Evolutionary conservation across 2,888 invertebrate genomes (phyloP), one percentile per base, ranked within the genome.

Genomic region (Acronicta psi): DNA sequence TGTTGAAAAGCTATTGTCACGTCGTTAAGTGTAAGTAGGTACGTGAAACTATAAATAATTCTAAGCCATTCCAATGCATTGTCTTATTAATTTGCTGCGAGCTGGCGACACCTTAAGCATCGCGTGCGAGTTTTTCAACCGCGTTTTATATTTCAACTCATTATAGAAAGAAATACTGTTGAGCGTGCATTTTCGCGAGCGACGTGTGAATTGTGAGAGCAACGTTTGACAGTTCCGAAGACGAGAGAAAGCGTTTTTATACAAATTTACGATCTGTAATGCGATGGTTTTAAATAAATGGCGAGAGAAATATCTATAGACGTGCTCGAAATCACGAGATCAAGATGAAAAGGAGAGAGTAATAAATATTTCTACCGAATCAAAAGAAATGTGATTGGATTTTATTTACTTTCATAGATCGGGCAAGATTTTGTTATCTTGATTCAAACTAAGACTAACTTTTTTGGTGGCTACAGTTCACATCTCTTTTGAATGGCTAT

Each of bases 71-170:
- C 64, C 58, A 38, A 65, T 69, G 65, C 58, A 75, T 73, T 69
- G 57, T 75, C 59, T 77, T 65, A 62, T 63, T 72, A 72, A 76
- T 75, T 77, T 67, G 45, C 61, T 18, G 38, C 36, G 44, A 69
- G 53, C 43, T 69, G 74, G 64, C 69, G 71, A 77, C 79, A 80
- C 79, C 68, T 81, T 72, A 69, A 75, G 58, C 63, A 73, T 84
- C 73, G 80, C 82, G 79, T 83, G 81, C 69, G 43, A 44, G 68
- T 81, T 82, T 76, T 77, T 75, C 64, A 51, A 66, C 54, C 45
- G 51, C 52, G 57, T 70, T 76, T 75, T 77, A 77, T 80, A 76
- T 80, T 79, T 72, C 65, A 77, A 71, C 75, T 83, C 80, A 80
- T 83, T 80, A 83, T 75, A 70, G 63, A 57, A 57, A 60, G 54